phyloP scores from a whole-genome alignment of 2,797 vertebrate genomes.

The Rhynchonycteris naso region DNA sequence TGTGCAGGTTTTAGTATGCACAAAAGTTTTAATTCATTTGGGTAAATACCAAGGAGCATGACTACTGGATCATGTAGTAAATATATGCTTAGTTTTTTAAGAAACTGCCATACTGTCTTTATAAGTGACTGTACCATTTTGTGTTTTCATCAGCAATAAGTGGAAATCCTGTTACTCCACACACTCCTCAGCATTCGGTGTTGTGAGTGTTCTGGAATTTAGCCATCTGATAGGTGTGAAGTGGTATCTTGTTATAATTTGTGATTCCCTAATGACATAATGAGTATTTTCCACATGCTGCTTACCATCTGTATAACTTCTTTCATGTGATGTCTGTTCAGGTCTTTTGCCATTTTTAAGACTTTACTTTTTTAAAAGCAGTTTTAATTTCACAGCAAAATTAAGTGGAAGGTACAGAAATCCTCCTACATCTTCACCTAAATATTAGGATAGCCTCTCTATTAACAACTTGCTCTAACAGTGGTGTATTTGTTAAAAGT shows the following conservation, averaged over 20 bases:
- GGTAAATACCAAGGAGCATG: not conserved
- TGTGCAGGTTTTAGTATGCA: not conserved
- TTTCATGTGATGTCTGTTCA: not conserved
- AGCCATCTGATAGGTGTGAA: not conserved
- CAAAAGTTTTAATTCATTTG: constrained; percentile 23
- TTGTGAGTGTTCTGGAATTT: not conserved
- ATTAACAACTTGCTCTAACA: not conserved
- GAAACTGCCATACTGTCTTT: not conserved
- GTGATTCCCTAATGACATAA: not conserved
- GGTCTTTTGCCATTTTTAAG: not conserved
- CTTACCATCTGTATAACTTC: not conserved
- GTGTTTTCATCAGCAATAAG: not conserved
- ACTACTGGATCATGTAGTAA: not conserved
- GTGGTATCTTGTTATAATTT: not conserved
- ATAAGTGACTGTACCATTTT: not conserved
- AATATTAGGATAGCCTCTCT: not conserved
- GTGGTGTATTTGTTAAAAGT: not conserved
- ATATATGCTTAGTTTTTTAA: constrained; percentile 5
- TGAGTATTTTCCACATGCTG: not conserved
- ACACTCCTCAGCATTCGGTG: not conserved
- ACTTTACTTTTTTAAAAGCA: not conserved
- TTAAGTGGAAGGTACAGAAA: not conserved
- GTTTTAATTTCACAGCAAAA: not conserved
- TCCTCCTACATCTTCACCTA: not conserved
- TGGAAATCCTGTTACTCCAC: not conserved